Evolutionary conservation across 2,888 invertebrate species (phyloP).

Genomic region (Seladonia tumulorum): DNA sequence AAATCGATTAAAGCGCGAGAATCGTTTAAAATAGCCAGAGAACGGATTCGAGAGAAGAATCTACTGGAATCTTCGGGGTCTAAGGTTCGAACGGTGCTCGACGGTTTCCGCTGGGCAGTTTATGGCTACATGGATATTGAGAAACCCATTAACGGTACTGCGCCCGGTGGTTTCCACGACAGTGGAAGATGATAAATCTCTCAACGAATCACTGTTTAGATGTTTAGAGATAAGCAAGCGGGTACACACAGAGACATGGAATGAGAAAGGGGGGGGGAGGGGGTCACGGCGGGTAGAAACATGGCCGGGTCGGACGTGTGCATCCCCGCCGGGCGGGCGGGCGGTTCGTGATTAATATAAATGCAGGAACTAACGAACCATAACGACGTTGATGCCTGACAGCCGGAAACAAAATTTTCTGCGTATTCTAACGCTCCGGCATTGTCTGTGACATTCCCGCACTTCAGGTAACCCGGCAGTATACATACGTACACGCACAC

Average conservation of each 20-base stretch:
- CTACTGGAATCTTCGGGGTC: not conserved
- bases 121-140: slow-evolving; percentile 1
- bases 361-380: slow-evolving; percentile 69
- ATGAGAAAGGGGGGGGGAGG: not conserved
- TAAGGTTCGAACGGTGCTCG: not conserved
- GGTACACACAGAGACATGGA: not conserved
- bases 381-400: slow-evolving; percentile 70
- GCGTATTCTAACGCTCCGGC: slow-evolving; percentile 63
- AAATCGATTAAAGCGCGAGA: not conserved
- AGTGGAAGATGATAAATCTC: slow-evolving; percentile 30
- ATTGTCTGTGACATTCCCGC: slow-evolving; percentile 68
- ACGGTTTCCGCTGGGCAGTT: not conserved
- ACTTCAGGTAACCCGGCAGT: slow-evolving; percentile 62
- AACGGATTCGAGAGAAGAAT: not conserved
- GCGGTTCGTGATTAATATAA: slow-evolving; percentile 63
- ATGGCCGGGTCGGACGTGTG: slow-evolving; percentile 34
- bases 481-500: slow-evolving; percentile 7
- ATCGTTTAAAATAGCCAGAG: not conserved
- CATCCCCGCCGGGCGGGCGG: slow-evolving; percentile 32
- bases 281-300: slow-evolving; percentile 14
- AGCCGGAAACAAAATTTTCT: slow-evolving; percentile 73
- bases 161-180: not conserved
- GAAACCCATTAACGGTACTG: slow-evolving; percentile 10
- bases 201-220: slow-evolving; percentile 21
- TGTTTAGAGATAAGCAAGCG: slow-evolving; percentile 34